Conservation (phyloP, 2,113 vertebrate genomes). For the Thalassoma bifasciatum region DNA sequence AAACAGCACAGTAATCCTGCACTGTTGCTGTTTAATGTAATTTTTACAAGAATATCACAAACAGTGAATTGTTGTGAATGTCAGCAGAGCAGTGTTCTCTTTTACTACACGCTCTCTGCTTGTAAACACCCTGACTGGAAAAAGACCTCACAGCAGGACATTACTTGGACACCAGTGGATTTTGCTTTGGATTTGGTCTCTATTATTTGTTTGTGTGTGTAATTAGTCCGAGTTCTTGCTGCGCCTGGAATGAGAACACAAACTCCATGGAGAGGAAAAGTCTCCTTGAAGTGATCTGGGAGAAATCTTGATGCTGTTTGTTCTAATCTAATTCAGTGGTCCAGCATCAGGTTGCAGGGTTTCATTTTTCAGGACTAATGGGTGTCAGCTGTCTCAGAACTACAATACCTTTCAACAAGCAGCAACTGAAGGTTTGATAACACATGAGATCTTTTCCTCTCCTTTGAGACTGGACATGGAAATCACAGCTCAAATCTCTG, state of each 20-base stretch:
- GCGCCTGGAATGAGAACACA: conserved; percentile 3
- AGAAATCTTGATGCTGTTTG: neutral
- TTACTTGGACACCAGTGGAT: neutral
- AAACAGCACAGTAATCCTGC: neutral
- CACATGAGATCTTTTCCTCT: neutral
- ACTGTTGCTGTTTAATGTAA: neutral
- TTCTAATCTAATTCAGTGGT: neutral
- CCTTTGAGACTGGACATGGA: neutral
- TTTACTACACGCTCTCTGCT: neutral
- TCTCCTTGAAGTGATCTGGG: neutral
- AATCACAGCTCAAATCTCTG: conserved; percentile 7
- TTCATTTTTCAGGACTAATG: neutral
- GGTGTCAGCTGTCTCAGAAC: neutral
- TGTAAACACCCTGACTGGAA: neutral
- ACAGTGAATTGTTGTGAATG: neutral
- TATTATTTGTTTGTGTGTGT: conserved; percentile 19
- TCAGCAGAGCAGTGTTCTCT: neutral
- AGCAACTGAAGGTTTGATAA: neutral
- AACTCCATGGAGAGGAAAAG: neutral
- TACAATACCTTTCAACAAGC: neutral
- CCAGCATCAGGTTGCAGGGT: neutral
- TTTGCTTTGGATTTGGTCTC: conserved; percentile 30
- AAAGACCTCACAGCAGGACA: neutral
- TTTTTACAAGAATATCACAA: conserved; percentile 3
- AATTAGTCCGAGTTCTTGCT: conserved; percentile 1